Percentiles rank a stretch among this genome's conserved stretches.
phyloP scores from a whole-genome alignment of 2,888 invertebrate genomes.

The Drosophila lacicola region DNA sequence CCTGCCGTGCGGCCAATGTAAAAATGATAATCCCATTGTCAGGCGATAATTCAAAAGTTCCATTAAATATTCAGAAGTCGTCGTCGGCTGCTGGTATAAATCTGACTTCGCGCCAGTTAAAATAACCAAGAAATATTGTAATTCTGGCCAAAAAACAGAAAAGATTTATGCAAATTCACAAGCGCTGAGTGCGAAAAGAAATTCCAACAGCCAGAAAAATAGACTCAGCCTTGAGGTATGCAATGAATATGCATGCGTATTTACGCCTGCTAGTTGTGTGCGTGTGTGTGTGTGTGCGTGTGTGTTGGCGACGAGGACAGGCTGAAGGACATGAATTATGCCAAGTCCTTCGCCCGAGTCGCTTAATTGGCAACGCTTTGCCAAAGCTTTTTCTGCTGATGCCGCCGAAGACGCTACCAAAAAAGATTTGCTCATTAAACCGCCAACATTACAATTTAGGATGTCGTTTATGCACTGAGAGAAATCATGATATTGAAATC shows the following conservation, averaged over 20 bases:
- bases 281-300: conserved; percentile 10
- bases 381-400: conserved; percentile 61
- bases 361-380: conserved; percentile 60
- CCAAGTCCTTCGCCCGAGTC: conserved; percentile 36
- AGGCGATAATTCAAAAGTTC: conserved; percentile 83
- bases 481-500: neutral
- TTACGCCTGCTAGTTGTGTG: conserved; percentile 1
- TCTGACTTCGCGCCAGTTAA: conserved; percentile 32
- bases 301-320: conserved; percentile 17
- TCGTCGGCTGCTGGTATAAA: conserved; percentile 17
- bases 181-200: conserved; percentile 38
- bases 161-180: conserved; percentile 75
- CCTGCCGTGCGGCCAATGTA: conserved; percentile 76
- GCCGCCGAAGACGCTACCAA: conserved; percentile 37
- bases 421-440: conserved; percentile 82
- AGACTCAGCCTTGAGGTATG: conserved; percentile 41
- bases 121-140: conserved; percentile 67
- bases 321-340: conserved; percentile 69
- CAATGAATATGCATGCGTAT: conserved; percentile 60
- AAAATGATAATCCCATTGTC: conserved; percentile 85
- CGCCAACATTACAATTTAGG: conserved; percentile 33
- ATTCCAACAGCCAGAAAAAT: conserved; percentile 26
- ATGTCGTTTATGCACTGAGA: conserved; percentile 27
- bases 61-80: conserved; percentile 56
- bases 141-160: conserved; percentile 31